Evolutionary conservation across 2,888 invertebrate species (phyloP).

Genomic region (Catocala fraxini): DNA sequence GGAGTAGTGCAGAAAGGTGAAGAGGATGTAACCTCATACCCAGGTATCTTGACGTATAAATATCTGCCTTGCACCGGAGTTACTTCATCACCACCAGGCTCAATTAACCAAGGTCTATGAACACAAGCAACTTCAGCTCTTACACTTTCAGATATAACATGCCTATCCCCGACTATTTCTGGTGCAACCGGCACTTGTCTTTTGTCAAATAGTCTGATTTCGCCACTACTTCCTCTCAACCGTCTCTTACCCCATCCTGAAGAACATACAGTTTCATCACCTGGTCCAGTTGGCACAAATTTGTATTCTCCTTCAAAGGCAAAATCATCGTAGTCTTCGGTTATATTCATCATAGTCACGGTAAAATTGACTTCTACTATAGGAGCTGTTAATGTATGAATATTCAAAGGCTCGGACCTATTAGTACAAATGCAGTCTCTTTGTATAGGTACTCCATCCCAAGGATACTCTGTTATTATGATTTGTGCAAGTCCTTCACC

Average conservation of each 20-base stretch:
- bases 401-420: conserved; percentile 89
- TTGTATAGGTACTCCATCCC: conserved; percentile 90
- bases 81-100: conserved; percentile 91
- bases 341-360: conserved; percentile 93
- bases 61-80: conserved; percentile 88
- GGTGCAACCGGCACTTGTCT: conserved; percentile 78
- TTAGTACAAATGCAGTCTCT: conserved; percentile 92
- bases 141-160: conserved; percentile 85
- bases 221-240: conserved; percentile 91
- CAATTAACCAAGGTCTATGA: conserved; percentile 93
- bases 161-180: conserved; percentile 81
- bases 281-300: conserved; percentile 87
- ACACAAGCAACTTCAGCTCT: conserved; percentile 89
- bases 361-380: conserved; percentile 92
- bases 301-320: conserved; percentile 92
- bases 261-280: conserved; percentile 88
- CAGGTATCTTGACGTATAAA: conserved; percentile 91
- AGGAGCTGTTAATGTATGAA: conserved; percentile 90
- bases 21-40: conserved; percentile 86
- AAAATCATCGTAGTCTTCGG: conserved; percentile 93
- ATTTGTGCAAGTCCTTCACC: conserved; percentile 88
- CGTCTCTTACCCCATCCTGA: conserved; percentile 90
- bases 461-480: conserved; percentile 90
- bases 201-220: conserved; percentile 90
- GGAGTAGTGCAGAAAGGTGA: conserved; percentile 89